Evolutionary conservation across 2,113 vertebrate species (phyloP).

Genomic region (Protobothrops flavoviridis): DNA sequence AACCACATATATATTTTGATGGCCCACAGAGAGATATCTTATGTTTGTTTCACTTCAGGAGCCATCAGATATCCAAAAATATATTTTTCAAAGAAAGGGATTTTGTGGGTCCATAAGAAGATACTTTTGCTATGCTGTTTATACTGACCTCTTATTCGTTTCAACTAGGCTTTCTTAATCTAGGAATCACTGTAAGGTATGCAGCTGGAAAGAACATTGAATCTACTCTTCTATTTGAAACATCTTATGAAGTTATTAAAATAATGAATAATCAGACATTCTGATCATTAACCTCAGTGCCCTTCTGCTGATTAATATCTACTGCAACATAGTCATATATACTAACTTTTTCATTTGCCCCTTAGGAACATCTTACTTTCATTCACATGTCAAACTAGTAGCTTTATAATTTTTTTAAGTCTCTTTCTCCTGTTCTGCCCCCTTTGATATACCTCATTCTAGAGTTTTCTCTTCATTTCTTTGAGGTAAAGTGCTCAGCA

Average conservation of each 20-base stretch:
- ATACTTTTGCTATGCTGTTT: too few relatives aligned
- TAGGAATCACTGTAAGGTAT: not conserved
- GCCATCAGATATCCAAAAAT: not conserved
- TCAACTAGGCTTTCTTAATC: not conserved
- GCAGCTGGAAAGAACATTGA: not conserved
- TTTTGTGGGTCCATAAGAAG: not conserved
- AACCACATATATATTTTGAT: not conserved
- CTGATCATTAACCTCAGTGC: constrained; percentile 53
- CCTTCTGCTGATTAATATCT: constrained; percentile 46
- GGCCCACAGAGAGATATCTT: not conserved
- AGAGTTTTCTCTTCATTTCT: constrained; percentile 30
- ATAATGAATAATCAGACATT: constrained; percentile 48
- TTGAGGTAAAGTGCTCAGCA: constrained; percentile 17
- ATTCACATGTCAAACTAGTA: constrained; percentile 58
- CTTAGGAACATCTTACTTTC: constrained; percentile 58
- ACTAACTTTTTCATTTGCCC: constrained; percentile 35
- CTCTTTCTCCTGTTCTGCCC: constrained; percentile 14
- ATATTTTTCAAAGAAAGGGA: not conserved
- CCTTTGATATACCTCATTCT: constrained; percentile 29
- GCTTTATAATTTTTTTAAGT: constrained; percentile 46
- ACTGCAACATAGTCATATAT: constrained; percentile 41
- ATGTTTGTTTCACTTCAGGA: not conserved
- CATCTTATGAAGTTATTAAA: constrained; percentile 59
- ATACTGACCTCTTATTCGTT: not conserved
- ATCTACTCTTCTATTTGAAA: not conserved